Base-by-base conservation (phyloP, 2,888 invertebrate species). In the Lasiommata megera region DNA sequence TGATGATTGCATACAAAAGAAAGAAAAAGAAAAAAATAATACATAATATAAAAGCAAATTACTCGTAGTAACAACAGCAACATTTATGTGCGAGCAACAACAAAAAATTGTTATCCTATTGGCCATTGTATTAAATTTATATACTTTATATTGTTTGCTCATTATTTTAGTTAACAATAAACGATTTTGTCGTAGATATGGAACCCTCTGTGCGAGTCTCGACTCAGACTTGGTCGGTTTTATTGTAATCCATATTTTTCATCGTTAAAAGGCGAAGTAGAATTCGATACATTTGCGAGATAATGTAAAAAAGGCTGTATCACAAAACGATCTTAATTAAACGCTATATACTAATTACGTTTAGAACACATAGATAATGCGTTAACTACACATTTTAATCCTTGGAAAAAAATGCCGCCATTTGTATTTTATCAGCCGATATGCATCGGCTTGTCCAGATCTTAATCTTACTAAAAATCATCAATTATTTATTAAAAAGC, bases 241-340 rank as follows among this genome's bases (percentile, higher is more conserved):
- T 5, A 23, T 3, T 23, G 23, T 23, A 3, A 11, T 34, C 11
- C 11, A 3, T 34, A 34, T 34, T 34, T 1, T 34, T 11, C 11
- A 34, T 34, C 34, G 3, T 16, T 16, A 17, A 16, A 9, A 46
- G 14, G 14, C 5, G 31, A 16, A 11, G 9, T 16, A 7, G 29
- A 54, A 54, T 37, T n/a, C 6, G 54, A 54, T 54, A 54, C 54
- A 54, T 38, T 36, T 38, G 8, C 6, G 12, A 46, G 54, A 54
- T 54, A 54, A 11, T 46, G 46, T 54, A 23, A 29, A n/a, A 28
- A 28, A 54, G 29, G 1, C 17, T 34, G 3, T 54, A 54, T 54
- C 54, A 16, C 38, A 54, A 37, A 37, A 47, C 46, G 12, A 54
- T 46, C 46, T 38, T 38, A 54, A 46, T 46, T 23, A 46, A 41